Percentiles rank a stretch among this genome's conserved stretches.
phyloP scores from a whole-genome alignment of 2,888 invertebrate genomes.

The Pelosia muscerda region DNA sequence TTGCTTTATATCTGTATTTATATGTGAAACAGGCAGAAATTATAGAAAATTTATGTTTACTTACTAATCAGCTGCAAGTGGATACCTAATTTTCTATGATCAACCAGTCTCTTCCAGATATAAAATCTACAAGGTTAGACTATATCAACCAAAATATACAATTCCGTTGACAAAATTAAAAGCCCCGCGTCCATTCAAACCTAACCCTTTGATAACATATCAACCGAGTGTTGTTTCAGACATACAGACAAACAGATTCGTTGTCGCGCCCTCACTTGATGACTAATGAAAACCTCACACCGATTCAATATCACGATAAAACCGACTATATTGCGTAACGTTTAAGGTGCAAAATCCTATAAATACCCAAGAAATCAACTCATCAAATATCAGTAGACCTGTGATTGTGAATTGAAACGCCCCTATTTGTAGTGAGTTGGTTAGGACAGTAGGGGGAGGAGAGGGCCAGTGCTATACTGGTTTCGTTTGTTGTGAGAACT shows the following conservation, averaged over 20 bases:
- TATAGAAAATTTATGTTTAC: background rate
- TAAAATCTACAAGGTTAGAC: background rate
- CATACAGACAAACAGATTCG: constrained; percentile 76
- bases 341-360: constrained; percentile 50
- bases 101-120: background rate
- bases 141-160: constrained; percentile 21
- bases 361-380: constrained; percentile 16
- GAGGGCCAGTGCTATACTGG: constrained; percentile 65
- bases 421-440: constrained; percentile 37
- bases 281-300: constrained; percentile 72
- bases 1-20: background rate
- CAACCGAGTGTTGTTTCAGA: constrained; percentile 79
- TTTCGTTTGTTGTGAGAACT: constrained; percentile 69
- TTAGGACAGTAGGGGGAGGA: constrained; percentile 33
- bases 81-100: background rate
- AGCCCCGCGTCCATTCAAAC: constrained; percentile 50
- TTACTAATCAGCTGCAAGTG: background rate
- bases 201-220: constrained; percentile 73
- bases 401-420: constrained; percentile 54
- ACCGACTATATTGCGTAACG: constrained; percentile 38
- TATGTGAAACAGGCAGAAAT: background rate
- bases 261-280: constrained; percentile 70
- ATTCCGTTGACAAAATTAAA: constrained; percentile 61
- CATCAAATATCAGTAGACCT: constrained; percentile 64
- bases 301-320: constrained; percentile 11